Evolutionary conservation across 1,140 invertebrate species (phyloP), one percentile per base, ranked within the genome.

Genomic region (Heliconius hermathena): DNA sequence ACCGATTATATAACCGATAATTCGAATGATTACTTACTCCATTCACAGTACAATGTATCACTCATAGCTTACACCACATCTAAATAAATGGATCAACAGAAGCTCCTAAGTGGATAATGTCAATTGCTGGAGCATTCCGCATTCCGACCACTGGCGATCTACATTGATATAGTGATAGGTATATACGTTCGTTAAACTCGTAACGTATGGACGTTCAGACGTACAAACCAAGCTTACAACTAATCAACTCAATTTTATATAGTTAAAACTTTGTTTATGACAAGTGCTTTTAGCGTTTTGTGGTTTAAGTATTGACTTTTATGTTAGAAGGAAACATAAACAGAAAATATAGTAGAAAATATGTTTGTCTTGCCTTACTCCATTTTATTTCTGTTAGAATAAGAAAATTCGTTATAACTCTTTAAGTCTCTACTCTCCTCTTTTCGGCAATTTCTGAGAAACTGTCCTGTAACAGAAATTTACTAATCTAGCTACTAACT

Each of bases 81-180:
- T 73, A 77, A 60, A 75, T 78, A 89, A 85, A 82, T 86, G 83
- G 86, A 90, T 84, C 87, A 87, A 87, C 85, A 87, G 84, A 83
- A 84, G 88, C 83, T 86, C 82, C 83, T 90, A 92, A 93, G 90
- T 91, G 90, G 91, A 91, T 93, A 91, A 93, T 91, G 85, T 89
- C 91, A 88, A 90, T 91, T 91, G 89, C 83, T 81, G 81, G 81
- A 89, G 84, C 83, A 92, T 93, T 92, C 92, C 92, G 92, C 92
- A 93, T 92, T 92, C 92, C 90, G 80, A 46, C 79, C 78, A 77
- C 76, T 81, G 82, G 85, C 79, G 85, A 87, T 87, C 84, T 83
- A 90, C 89, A 87, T 89, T 90, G 91, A 90, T 93, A 83, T 85
- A 81, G 82, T 29, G 60, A 66, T 26, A 26, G 22, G 13, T 74